Base-by-base conservation (phyloP, 2,113 vertebrate genomes). In the Osmerus eperlanus region DNA sequence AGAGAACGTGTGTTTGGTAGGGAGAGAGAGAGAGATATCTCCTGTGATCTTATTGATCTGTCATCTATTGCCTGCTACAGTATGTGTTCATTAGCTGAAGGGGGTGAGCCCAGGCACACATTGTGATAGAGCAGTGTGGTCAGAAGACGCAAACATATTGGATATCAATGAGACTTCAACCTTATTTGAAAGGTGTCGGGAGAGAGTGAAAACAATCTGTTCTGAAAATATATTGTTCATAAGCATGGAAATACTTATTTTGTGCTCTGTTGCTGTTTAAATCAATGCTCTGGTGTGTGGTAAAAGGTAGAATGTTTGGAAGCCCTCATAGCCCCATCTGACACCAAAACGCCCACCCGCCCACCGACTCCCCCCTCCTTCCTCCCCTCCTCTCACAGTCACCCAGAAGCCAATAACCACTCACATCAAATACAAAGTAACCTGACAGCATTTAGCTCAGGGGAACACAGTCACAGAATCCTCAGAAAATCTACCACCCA, bases 391-490 rank as follows among this genome's bases (percentile, higher is more conserved):
- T 60, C 4, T 29, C 51, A 18, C 82, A 76, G 73, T 15, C 76
- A 65, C 68, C 25, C 68, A 83, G 74, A 82, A 78, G 79, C 76
- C 78, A 78, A 73, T 75, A 83, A 81, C 75, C 63, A 83, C 83
- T 75, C 68, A 5, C 25, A 15, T 78, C 79, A 83, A 86, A 90
- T 84, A 87, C 85, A 81, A 87, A 90, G 54, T 75, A 87, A 75
- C 82, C 75, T 70, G 75, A 67, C 32, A 25, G 79, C 76, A 73
- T 75, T 80, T 65, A 68, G 81, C 78, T 87, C 74, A 68, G 71
- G 65, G 77, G 25, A 61, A 73, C 11, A 13, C 11, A 41, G 70
- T 71, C 79, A 71, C 64, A 65, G 70, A 78, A 68, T 66, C 55
- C 15, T 3, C 16, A 59, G n/a, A 47, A 47, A 47, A 47, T 11